A percentile compares a stretch with the other conserved stretches of the same genome.
Evolutionary conservation across 2,888 invertebrate species (phyloP).

Genomic region (Pristionchus maxplancki): DNA sequence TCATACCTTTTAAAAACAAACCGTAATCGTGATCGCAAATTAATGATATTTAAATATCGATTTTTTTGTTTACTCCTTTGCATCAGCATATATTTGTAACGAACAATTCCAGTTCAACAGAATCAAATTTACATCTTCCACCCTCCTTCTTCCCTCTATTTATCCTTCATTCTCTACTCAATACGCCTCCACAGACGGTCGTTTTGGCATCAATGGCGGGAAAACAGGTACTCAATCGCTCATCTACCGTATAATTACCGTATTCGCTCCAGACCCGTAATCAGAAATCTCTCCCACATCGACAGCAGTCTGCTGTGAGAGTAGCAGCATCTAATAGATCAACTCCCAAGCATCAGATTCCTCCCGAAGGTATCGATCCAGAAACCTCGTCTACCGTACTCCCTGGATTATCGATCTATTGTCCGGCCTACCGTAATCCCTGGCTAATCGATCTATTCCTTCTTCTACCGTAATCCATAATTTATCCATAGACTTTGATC

Average conservation of each 20-base stretch:
- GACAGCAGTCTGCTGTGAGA: conserved; percentile 1
- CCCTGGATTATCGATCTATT: too few species aligned
- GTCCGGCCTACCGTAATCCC: too few species aligned
- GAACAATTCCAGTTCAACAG: background rate
- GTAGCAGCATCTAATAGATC: background rate
- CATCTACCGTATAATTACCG: background rate
- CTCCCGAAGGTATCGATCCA: background rate
- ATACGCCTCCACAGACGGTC: background rate
- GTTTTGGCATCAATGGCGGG: background rate
- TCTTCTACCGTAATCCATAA: too few species aligned
- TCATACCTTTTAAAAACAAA: too few species aligned
- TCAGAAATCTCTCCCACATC: background rate
- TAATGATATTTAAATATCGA: too few species aligned
- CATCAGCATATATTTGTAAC: too few species aligned
- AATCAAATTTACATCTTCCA: background rate
- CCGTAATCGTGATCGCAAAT: too few species aligned
- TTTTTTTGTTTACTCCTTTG: too few species aligned
- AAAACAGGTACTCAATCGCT: background rate
- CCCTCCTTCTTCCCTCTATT: background rate
- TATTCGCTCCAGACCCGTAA: background rate
- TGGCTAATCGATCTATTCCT: too few species aligned
- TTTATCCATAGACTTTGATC: too few species aligned
- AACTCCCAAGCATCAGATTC: background rate
- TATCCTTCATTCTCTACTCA: conserved; percentile 29
- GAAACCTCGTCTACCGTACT: too few species aligned